Base-by-base conservation (phyloP, 2,797 vertebrate genomes). In the Cottoperca gobio region DNA sequence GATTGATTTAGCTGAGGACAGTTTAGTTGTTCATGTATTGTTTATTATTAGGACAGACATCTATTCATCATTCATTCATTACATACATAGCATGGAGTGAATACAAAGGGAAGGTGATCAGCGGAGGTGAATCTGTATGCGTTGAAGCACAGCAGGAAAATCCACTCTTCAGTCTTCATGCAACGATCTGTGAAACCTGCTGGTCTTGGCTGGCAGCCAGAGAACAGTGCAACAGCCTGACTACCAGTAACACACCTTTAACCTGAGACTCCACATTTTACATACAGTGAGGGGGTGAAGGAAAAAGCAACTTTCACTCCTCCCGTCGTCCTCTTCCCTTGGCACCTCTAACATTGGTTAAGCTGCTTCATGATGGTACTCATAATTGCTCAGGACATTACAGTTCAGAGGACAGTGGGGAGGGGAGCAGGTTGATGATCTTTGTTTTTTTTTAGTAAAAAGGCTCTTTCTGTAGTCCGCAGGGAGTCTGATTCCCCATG, bases 401-500 rank as follows among this genome's bases (percentile, higher is more conserved):
- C 60, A 68, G 73, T 57, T 63, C 62, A 58, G 50, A 73, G 55
- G 53, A 73, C 40, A 74, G 67, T 14, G 2, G 11, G 16, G 6
- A 8, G 28, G 23, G 28, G 48, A 17, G 1, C 49, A 55, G 6
- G 57, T 73, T 76, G 67, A 69, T 77, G 45, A 55, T 66, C 35
- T 64, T 89, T 70, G 78, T 82, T 40, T 77, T 23, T 42, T 61
- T 77, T 48, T 62, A 53, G 49, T 76, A 78, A 83, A n/a, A 71
- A 35, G 13, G 35, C 52, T 76, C 43, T 71, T 63, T 53, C 58
- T 78, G 42, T 78, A 54, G 45, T 69, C 75, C 35, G 2, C 58
- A 3, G 37, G 67, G 86, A 70, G 61, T 73, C 55, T 46, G 53
- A 61, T 65, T 31, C 53, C 17, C 48, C 43, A 59, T 68, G 49